Evolutionary conservation across 2,888 invertebrate genomes (phyloP), one percentile per base, ranked within the genome.

Genomic region (Heliothis peltigera): DNA sequence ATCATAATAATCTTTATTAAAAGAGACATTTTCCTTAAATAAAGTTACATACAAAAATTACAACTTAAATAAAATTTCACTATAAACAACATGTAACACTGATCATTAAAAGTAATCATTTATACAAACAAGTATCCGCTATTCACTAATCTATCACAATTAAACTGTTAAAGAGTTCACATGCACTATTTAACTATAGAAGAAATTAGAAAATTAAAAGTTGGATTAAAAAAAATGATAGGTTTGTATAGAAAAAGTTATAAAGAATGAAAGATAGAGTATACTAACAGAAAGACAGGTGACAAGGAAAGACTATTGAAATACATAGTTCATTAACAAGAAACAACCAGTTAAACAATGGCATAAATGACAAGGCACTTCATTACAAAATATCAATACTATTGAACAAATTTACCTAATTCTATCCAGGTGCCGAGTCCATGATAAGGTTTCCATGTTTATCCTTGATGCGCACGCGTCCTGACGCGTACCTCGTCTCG

Each of bases 401-500:
- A 58, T 19, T n/a, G 0, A 12, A 35, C 22, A 53, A 61, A 48
- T 57, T 63, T 35, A 22, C n/a, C 19, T 48, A 52, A 52, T 22
- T 54, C 72, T 60, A 78, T 17, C 88, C 84, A 15, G 90, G 79
- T 4, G 91, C 88, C 0, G 95, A 95, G 80, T 99, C 99, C 95
- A 98, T 96, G 48, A 98, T 94, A 1, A 99, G 95, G 81, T 97
- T 96, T 0, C 98, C 98, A 78, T 97, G 96, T 84, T 96, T 96
- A 90, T 99, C 98, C 91, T 98, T 98, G 59, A 98, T 96, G 56
- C 98, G 95, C 21, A 98, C 95, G 59, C 99, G 95, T 1, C 99
- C 99, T 79, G 97, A 98, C 0, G 98, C 96, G 89, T 98, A 99
- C n/a, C 98, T 95, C 0, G 99, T 99, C 92, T 99, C 99, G 70